phyloP scores from a whole-genome alignment of 1,140 invertebrate genomes.

The Rhopalosiphum maidis region DNA sequence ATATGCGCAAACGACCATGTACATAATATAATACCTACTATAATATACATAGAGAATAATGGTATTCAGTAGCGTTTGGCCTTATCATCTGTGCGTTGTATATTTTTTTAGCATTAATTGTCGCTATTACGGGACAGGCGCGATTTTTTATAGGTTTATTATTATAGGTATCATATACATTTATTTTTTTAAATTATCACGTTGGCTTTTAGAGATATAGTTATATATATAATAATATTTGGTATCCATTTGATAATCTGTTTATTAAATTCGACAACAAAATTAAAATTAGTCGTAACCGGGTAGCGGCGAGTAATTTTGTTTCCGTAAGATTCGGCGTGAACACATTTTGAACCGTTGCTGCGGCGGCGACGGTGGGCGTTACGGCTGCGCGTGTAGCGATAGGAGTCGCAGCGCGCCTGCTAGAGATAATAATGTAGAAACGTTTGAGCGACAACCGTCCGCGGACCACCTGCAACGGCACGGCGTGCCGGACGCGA shows the following conservation, averaged over 20 bases:
- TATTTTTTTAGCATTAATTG: not conserved
- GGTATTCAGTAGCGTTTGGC: not conserved
- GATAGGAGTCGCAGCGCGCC: not conserved
- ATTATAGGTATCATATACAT: not conserved
- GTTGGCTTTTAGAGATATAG: not conserved
- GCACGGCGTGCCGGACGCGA: not conserved
- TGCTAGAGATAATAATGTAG: not conserved
- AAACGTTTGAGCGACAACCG: conserved; percentile 32
- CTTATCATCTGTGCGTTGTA: not conserved
- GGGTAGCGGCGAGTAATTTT: not conserved
- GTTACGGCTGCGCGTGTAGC: not conserved
- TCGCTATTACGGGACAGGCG: not conserved
- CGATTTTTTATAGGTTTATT: not conserved
- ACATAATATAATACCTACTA: not conserved
- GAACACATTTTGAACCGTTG: not conserved
- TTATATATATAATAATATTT: not conserved
- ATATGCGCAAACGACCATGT: not conserved
- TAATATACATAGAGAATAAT: not conserved
- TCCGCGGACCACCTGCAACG: conserved; percentile 24
- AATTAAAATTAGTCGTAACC: not conserved
- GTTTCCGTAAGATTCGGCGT: not conserved
- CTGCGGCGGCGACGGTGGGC: not conserved
- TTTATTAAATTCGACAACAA: not conserved
- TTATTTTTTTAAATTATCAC: not conserved
- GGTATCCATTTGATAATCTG: not conserved